Evolutionary conservation across 2,888 invertebrate species (phyloP), one percentile per base, ranked within the genome.

Genomic region (Calameuta idolon): DNA sequence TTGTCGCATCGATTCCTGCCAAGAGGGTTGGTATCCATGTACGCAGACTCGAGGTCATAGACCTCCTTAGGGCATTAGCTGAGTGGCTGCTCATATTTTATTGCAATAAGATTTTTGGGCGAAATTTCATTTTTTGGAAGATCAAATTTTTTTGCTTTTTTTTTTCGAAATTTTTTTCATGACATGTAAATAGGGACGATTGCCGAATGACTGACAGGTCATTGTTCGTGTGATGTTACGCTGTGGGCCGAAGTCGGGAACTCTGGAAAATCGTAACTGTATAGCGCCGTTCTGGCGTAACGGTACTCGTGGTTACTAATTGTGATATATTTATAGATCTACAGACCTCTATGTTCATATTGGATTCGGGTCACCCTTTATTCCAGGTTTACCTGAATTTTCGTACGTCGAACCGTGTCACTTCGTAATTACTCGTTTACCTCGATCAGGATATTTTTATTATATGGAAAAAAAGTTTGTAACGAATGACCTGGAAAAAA

Each of bases 1-100:
- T 71, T 31, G 69, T 69, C 33, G 69, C 71, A 71, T 71, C 71
- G 71, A 71, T 71, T 71, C 71, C n/a, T 71, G 33, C 15, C 1
- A 33, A 11, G 31, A 34, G 71, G 71, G 71, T 34, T 12, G 34
- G 31, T 55, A 71, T 33, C 12, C 71, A 31, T 3, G 71, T 34
- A 34, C 34, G 71, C 71, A 71, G 71, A 23, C 71, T 71, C 71
- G 71, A 31, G 71, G 71, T 71, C 71, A 31, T 5, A 5, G 33
- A 71, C 71, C 71, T 9, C 9, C 23, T 55, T 23, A 23, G 5
- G 23, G 5, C 55, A 23, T 23, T 55, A 23, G 23, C 23, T 2
- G 55, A 55, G 23, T 55, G 23, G 55, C 55, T 55, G 40, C 40
- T 2, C 23, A 55, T 23, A 5, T 15, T 1, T 4, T 55, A 0